phyloP scores from a whole-genome alignment of 2,888 invertebrate species.

The Beris chalybata region DNA sequence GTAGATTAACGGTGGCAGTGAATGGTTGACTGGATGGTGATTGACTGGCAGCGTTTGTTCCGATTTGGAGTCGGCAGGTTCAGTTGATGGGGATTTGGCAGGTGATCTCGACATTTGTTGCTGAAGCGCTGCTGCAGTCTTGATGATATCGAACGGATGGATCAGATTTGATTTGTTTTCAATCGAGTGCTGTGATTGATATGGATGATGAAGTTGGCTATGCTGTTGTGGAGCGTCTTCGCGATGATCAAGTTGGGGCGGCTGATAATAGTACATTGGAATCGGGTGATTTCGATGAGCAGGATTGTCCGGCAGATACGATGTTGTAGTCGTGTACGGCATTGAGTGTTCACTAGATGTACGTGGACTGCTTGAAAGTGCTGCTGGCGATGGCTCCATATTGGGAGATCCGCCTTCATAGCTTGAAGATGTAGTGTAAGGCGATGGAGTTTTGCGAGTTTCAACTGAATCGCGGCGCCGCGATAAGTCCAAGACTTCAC shows the following conservation, averaged over 20 bases:
- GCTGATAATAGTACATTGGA: background rate
- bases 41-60: no score
- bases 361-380: background rate
- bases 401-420: conserved; percentile 48
- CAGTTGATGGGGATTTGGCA: conserved; percentile 34
- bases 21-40: no score
- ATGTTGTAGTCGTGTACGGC: background rate
- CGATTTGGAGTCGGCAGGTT: conserved; percentile 26
- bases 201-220: background rate
- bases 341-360: conserved; percentile 22
- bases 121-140: conserved; percentile 20
- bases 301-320: background rate
- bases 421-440: conserved; percentile 51
- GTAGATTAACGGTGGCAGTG: conserved; percentile 37
- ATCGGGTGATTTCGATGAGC: background rate
- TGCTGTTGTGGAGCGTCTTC: no score
- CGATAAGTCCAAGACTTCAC: conserved; percentile 54
- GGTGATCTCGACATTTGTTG: conserved; percentile 40
- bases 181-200: background rate
- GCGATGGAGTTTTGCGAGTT: conserved; percentile 52
- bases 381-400: background rate
- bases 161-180: background rate
- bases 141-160: background rate
- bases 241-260: no score
- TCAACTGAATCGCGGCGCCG: conserved; percentile 53